Evolutionary conservation across 2,888 invertebrate species (phyloP), one percentile per base, ranked within the genome.

Genomic region (Zaprionus bogoriensis): DNA sequence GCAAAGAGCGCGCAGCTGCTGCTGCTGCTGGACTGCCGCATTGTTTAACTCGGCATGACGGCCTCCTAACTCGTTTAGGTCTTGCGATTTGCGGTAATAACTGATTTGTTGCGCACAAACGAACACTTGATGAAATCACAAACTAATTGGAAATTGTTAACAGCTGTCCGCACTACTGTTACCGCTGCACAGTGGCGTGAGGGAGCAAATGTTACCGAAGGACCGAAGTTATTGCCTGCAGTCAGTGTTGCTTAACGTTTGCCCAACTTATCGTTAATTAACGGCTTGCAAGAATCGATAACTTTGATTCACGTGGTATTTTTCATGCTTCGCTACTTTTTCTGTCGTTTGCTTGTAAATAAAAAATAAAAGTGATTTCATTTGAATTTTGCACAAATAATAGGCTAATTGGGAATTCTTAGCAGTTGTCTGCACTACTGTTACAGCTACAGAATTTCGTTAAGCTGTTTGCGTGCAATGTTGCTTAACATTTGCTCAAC

Each of bases 11-110:
- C 20, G 53, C 57, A 63, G 58, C 63, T 36, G 2, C 6, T 22
- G 51, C 73, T 73, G 67, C 74, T 74, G 64, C 71, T 46, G 2
- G 20, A 41, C n/a, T 36, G 20, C 39, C n/a, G n/a, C 64, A 69
- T 52, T 28, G 10, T 32, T 30, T 69, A 74, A 55, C 46, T 59
- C 20, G 27, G 19, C 41, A 59, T 74, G 12, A 1, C 10, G 5
- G 6, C 1, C 10, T 48, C 19, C 3, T 9, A 47, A 5, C 30
- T 51, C 7, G 14, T 46, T 14, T n/a, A 20, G 19, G 4, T 44
- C 12, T 25, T n/a, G n/a, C n/a, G n/a, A n/a, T n/a, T n/a, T n/a
- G n/a, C n/a, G n/a, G n/a, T n/a, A n/a, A n/a, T n/a, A n/a, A n/a
- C n/a, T n/a, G n/a, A n/a, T n/a, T n/a, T n/a, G n/a, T 42, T 19